Percentiles rank a stretch among this genome's conserved stretches.
These are phyloP conservation scores for Onychostruthus taczanowskii DNA, from an alignment of 2,113 vertebrate species.

Conservation along the genomic window DNA sequence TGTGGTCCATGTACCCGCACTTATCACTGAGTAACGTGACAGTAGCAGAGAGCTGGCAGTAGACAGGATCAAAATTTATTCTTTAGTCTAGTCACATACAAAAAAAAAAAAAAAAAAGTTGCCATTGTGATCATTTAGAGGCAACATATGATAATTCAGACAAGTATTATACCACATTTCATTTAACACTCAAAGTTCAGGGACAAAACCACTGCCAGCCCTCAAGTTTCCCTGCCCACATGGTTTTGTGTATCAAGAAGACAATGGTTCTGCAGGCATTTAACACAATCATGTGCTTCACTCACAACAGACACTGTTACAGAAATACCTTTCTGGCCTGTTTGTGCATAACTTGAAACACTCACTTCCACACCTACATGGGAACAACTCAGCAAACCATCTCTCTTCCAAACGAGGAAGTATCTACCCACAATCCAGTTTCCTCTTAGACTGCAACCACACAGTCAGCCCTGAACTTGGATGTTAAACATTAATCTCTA, in stretches of 20 bases:
- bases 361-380: background rate
- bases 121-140: background rate
- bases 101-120: background rate
- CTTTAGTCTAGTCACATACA: background rate
- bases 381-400: background rate
- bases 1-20: background rate
- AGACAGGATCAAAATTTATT: background rate
- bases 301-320: background rate
- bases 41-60: background rate
- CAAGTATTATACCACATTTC: background rate
- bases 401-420: background rate
- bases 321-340: background rate
- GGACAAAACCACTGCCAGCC: background rate
- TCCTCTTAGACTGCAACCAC: background rate
- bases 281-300: fast-evolving
- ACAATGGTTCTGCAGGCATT: background rate
- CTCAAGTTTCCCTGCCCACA: background rate
- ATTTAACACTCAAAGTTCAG: background rate
- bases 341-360: background rate
- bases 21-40: background rate
- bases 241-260: background rate
- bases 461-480: background rate
- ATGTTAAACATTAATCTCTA: background rate
- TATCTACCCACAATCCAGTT: background rate
- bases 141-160: background rate